Percentiles rank a stretch among this genome's conserved stretches.
phyloP scores from a whole-genome alignment of 2,888 invertebrate species.

The Leucoptera coffeella region DNA sequence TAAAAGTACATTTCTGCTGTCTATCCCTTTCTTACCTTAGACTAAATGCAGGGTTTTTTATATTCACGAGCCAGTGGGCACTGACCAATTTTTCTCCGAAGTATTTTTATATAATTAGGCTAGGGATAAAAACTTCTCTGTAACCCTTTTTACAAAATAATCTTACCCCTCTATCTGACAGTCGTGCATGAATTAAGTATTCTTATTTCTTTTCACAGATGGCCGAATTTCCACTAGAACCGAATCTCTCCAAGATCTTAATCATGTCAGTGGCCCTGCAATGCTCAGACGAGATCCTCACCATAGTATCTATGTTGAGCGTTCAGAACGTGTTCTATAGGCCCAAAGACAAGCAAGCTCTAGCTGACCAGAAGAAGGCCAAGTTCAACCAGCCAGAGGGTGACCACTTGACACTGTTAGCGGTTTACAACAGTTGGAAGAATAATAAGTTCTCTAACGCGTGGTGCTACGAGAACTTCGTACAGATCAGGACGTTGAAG shows the following conservation, averaged over 20 bases:
- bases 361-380: conserved; percentile 98
- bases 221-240: conserved; percentile 99
- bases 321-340: conserved; percentile 95
- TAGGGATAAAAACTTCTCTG: too few relatives aligned
- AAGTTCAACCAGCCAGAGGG: conserved; percentile 99
- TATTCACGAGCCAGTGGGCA: too few relatives aligned
- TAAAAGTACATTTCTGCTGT: too few relatives aligned
- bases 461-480: conserved; percentile 99
- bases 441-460: conserved; percentile 98
- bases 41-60: too few relatives aligned
- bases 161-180: too few relatives aligned
- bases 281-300: conserved; percentile 96
- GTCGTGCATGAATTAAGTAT: too few relatives aligned
- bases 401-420: conserved; percentile 94
- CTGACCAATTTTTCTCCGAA: too few relatives aligned
- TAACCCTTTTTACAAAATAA: too few relatives aligned
- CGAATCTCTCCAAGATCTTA: conserved; percentile 95
- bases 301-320: conserved; percentile 97
- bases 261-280: conserved; percentile 98
- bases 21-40: too few relatives aligned
- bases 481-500: conserved; percentile 94
- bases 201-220: too few relatives aligned
- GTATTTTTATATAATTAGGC: too few relatives aligned
- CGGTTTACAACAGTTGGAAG: conserved; percentile 99
- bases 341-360: conserved; percentile 90